Base-by-base conservation (phyloP, 1,140 invertebrate species). In the Nixonia krombeini region DNA sequence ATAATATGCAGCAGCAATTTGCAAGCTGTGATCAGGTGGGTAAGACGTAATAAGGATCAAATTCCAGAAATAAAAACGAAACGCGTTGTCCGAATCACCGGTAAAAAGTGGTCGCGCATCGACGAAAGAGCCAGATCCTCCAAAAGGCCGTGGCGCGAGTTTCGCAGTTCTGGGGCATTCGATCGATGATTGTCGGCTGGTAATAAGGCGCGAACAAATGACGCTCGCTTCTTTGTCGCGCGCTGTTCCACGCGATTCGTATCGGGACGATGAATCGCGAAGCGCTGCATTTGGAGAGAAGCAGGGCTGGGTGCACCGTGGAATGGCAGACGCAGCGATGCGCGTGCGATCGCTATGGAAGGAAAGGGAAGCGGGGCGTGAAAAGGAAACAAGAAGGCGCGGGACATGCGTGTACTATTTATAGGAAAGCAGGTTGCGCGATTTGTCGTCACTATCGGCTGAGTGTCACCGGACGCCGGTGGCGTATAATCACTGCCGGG, bases 201-300 rank as follows among this genome's bases (percentile, higher is more conserved):
- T 28, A n/a, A n/a, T n/a, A n/a, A n/a, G n/a, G n/a, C n/a, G n/a
- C n/a, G 23, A 15, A 25, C 4, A 8, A 8, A 53, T 8, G 61
- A 41, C 53, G 45, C 49, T 70, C 66, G 72, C 72, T 57, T 69
- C 50, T n/a, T n/a, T 62, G 66, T 73, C 58, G 67, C 69, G 56
- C n/a, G n/a, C n/a, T n/a, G n/a, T n/a, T n/a, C 63, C 44, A 44
- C 10, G 46, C 56, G 44, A 66, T 72, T 61, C 42, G 31, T 57
- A 63, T 59, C 53, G 65, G 6, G 17, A 46, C 51, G 61, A 64
- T 64, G 44, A 40, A 57, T 64, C 55, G 38, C 35, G 12, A 1
- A 13, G 38, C 17, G 38, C 18, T 17, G 17, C 17, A 9, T 40
- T 40, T 18, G 2, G 15, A 16, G 18, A 18, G 17, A 16, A 40